Evolutionary conservation across 1,140 invertebrate genomes (phyloP).

Genomic region (Eurosta solidaginis): DNA sequence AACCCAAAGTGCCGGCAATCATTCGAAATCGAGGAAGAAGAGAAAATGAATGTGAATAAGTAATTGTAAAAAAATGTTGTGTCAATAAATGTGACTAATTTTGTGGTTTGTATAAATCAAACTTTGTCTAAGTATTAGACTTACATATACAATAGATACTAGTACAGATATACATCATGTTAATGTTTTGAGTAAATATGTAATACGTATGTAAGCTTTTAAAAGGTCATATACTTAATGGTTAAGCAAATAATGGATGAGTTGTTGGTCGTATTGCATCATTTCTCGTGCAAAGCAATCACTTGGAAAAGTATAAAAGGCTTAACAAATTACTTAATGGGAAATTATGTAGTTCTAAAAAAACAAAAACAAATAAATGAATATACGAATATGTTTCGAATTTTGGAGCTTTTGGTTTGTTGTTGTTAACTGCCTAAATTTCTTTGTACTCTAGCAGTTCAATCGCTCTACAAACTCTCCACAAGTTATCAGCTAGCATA

Average conservation of each 20-base stretch:
- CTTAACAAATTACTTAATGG: not conserved
- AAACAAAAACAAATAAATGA: not conserved
- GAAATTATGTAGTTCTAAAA: not conserved
- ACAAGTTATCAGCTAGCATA: no score
- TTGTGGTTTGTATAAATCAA: not conserved
- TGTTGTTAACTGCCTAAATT: no score
- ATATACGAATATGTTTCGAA: no score
- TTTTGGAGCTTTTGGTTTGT: no score
- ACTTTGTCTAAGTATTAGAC: not conserved
- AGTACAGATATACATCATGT: not conserved
- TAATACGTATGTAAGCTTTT: not conserved
- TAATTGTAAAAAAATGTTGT: not conserved
- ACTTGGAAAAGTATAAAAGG: not conserved
- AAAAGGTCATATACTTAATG: not conserved
- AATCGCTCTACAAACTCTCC: no score
- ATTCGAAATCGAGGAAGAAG: not conserved
- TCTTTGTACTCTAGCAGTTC: no score
- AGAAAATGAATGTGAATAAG: not conserved
- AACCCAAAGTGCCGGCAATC: no score
- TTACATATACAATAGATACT: not conserved
- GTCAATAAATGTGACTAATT: slow-evolving; percentile 22
- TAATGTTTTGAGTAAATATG: not conserved
- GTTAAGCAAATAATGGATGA: not conserved
- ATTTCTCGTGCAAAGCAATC: not conserved
- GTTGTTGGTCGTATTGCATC: not conserved